Base-by-base conservation (phyloP, 2,797 vertebrate genomes). In the Phrynocephalus vlangalii region DNA sequence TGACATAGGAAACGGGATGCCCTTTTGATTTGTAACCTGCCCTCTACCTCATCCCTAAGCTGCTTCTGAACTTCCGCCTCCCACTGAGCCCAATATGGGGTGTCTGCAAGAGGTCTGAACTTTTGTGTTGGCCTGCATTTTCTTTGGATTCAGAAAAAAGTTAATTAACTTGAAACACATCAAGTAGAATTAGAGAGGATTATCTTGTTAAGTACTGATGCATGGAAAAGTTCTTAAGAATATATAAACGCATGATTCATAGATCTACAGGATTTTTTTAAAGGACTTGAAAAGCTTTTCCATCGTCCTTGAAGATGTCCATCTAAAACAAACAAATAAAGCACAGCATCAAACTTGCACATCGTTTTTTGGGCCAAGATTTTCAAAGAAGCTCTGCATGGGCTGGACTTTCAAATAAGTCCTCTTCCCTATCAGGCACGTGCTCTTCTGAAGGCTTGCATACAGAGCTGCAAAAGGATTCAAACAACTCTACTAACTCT, bases 111-210 rank as follows among this genome's bases (percentile, higher is more conserved):
- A 94, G 90, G 87, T 38, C 88, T 94, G 91, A 94, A 90, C 93
- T 92, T 90, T 93, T 79, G 50, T 92, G 94, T 94, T 92, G 86
- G 92, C 92, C 94, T 94, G 87, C 67, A 86, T 95, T 91, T 95
- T 94, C 92, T 93, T 95, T 94, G 89, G 83, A 90, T 68, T 90
- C 92, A 90, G 94, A 92, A 95, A 95, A 93, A 94, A 93, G 90
- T 73, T 2, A 68, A 89, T 94, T 95, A 94, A 93, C 91, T 95
- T 89, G 89, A 95, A 94, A 92, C 91, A 94, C 90, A 93, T 44
- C 78, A 77, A 82, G 87, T 26, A 79, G 50, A 90, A 87, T 89
- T 86, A 89, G 85, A 90, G 80, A 90, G 90, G 91, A 89, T 24
- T 88, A 87, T 88, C 90, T 93, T 83, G 38, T 72, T 90, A 90